Conservation (phyloP, 2,113 vertebrate genomes). For the Catharus bicknelli region DNA sequence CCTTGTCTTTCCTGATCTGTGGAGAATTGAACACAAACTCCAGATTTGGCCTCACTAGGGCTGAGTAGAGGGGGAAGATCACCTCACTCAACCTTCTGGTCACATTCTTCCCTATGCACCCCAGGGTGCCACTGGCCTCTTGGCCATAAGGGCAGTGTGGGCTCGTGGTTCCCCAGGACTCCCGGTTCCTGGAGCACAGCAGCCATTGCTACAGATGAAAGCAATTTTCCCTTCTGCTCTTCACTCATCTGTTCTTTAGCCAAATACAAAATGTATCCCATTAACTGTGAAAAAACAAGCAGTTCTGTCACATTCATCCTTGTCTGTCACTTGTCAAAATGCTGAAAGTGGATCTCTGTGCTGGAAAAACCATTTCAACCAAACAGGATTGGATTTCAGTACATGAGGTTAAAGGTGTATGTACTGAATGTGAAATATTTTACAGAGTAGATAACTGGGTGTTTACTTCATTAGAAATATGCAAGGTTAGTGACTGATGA, state of each 20-base stretch:
- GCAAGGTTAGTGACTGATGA: background rate
- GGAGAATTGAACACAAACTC: background rate
- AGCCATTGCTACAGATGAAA: background rate
- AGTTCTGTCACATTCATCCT: background rate
- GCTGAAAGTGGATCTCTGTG: background rate
- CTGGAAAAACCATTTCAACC: background rate
- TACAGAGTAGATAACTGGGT: background rate
- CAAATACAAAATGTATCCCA: background rate
- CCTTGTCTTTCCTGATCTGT: background rate
- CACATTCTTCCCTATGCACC: background rate
- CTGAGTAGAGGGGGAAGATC: background rate
- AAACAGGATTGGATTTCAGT: background rate
- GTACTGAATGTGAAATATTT: background rate
- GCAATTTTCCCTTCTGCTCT: background rate
- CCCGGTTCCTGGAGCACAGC: fast-evolving
- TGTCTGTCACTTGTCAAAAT: background rate
- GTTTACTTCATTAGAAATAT: background rate
- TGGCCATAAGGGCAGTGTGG: fast-evolving
- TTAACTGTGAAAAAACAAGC: background rate
- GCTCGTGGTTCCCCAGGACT: background rate
- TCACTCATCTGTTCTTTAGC: background rate
- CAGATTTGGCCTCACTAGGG: background rate
- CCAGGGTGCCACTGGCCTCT: background rate
- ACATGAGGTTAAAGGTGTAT: background rate
- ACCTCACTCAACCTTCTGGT: background rate